Base-by-base conservation (phyloP, 2,113 vertebrate species). In the Taurulus bubalis region DNA sequence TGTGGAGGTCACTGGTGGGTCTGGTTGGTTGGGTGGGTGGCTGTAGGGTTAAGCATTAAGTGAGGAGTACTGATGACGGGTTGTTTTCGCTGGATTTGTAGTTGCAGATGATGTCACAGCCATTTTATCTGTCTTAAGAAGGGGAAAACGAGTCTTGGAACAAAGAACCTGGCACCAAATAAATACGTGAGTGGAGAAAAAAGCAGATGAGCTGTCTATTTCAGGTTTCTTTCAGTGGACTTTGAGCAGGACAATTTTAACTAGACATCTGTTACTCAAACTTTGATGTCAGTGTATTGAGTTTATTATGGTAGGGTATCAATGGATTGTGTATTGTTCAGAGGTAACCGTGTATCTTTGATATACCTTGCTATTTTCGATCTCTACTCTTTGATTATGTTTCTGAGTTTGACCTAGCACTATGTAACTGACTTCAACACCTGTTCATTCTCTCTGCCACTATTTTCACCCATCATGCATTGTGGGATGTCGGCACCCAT, bases 361-460 rank as follows among this genome's bases (percentile, higher is more conserved):
- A 36, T 24, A 38, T 38, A 16, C n/a, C 8, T 8, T 65, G 14
- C 6, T 8, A 26, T 63, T 11, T 67, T 45, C 62, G 60, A 71
- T 32, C 40, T 53, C 2, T 79, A 66, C 36, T 67, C 67, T 55
- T 51, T 76, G 36, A 59, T 28, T 59, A 28, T n/a, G 84, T 72
- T 53, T 70, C 40, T 36, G 45, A 79, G 75, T 83, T 68, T 83
- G 93, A 90, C 77, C 90, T 85, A 49, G 56, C 60, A 60, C 74
- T 49, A 56, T 36, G 63, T 36, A 70, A 79, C 15, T 20, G 80
- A 84, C 87, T 62, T 38, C 0, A 77, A 47, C 93, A 95, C 92
- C 92, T 94, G 93, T 92, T 92, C 86, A 74, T 91, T 93, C 88
- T 78, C 75, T 68, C 58, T 77, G 80, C 32, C 60, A 49, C 73